Conservation (phyloP, 37 sponge, comb jelly and placozoan genomes). For the Ianthella basta region DNA sequence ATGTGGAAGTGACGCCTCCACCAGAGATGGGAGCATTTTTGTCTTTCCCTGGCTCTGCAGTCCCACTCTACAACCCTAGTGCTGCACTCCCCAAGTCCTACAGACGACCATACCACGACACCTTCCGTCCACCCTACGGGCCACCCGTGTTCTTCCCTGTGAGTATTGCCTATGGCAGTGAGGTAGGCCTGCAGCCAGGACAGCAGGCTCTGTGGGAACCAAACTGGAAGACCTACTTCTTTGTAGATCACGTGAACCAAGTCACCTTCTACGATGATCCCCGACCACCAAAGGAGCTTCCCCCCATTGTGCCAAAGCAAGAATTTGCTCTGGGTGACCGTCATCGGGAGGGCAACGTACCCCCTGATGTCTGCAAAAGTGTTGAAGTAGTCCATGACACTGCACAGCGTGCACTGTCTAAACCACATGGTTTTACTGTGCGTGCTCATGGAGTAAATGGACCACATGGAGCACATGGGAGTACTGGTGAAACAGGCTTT, state of each 20-base stretch:
- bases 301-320: constrained; percentile 45
- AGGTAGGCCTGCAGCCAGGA: constrained; percentile 68
- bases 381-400: constrained; percentile 38
- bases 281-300: constrained; percentile 53
- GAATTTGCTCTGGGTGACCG: constrained; percentile 56
- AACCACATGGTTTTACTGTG: constrained; percentile 55
- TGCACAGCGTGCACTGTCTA: constrained; percentile 56
- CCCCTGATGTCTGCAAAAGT: constrained; percentile 36
- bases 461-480: constrained; percentile 43
- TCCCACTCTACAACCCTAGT: constrained; percentile 62
- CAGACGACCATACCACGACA: constrained; percentile 75
- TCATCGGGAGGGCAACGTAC: constrained; percentile 37
- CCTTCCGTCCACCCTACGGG: constrained; percentile 77
- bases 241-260: constrained; percentile 70
- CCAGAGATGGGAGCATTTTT: constrained; percentile 24
- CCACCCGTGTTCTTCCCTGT: constrained; percentile 69
- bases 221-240: constrained; percentile 54
- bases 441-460: constrained; percentile 63
- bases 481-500: constrained; percentile 45
- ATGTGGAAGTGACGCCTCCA: constrained; percentile 44
- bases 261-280: constrained; percentile 81
- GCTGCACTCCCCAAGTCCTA: constrained; percentile 54
- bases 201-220: constrained; percentile 88
- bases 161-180: constrained; percentile 85
- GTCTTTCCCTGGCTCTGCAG: constrained; percentile 49